phyloP scores from a whole-genome alignment of 2,113 vertebrate species.

The Scatophagus argus region DNA sequence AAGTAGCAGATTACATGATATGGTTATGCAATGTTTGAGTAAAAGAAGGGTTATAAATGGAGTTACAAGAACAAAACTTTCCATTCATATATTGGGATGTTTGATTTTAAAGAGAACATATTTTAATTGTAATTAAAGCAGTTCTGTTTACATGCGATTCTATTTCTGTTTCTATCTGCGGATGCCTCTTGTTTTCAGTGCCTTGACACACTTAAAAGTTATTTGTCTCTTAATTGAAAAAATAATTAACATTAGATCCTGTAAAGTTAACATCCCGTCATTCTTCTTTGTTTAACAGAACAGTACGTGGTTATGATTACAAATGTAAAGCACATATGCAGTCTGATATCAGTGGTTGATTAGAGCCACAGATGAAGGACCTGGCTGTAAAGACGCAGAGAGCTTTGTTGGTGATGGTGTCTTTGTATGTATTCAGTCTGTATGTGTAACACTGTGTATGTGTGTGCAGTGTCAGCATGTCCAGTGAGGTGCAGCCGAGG shows the following conservation, averaged over 20 bases:
- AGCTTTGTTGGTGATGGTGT: background rate
- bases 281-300: background rate
- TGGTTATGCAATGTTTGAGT: too few species aligned
- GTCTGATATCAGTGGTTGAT: background rate
- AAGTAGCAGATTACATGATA: too few species aligned
- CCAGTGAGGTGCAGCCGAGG: slow-evolving; percentile 93
- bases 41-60: too few species aligned
- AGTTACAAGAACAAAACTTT: too few species aligned
- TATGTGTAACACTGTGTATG: background rate
- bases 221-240: background rate
- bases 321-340: background rate
- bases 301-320: background rate
- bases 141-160: too few species aligned
- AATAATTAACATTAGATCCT: background rate
- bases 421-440: background rate
- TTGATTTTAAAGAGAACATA: too few species aligned
- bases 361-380: background rate
- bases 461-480: slow-evolving; percentile 87
- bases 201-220: too few species aligned
- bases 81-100: too few species aligned
- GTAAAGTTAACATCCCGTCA: background rate
- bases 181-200: too few species aligned
- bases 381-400: background rate
- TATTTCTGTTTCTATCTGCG: too few species aligned
- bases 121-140: too few species aligned